These are phyloP conservation scores for Andrena marginata DNA, from an alignment of 2,888 invertebrate species.

Conservation along the genomic window DNA sequence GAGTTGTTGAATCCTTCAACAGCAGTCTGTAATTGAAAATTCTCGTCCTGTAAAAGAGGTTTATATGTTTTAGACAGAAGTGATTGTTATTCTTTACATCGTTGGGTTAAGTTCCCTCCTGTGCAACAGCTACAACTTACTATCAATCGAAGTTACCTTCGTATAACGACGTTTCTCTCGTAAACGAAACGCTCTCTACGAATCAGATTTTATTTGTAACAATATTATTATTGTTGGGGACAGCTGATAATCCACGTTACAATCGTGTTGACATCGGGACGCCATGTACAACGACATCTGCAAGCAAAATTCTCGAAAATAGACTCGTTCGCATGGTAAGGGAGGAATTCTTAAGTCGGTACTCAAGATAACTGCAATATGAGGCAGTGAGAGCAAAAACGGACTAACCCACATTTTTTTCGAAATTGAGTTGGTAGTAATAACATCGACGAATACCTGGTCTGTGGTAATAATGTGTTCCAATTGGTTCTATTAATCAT, in stretches of 20 bases:
- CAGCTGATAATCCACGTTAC: background rate
- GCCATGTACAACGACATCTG: too few relatives aligned
- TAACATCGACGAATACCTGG: too few relatives aligned
- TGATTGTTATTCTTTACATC: background rate
- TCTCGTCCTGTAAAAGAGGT: background rate
- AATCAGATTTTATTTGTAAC: background rate
- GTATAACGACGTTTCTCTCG: background rate
- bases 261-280: too few relatives aligned
- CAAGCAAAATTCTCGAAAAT: too few relatives aligned
- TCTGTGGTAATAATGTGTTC: too few relatives aligned
- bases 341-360: too few relatives aligned
- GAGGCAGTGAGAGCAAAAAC: too few relatives aligned
- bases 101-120: constrained; percentile 22
- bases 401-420: too few relatives aligned
- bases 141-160: background rate
- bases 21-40: background rate
- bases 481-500: too few relatives aligned
- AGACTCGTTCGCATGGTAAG: too few relatives aligned
- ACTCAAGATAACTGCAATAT: too few relatives aligned
- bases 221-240: background rate
- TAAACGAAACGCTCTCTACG: background rate
- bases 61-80: background rate
- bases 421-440: too few relatives aligned
- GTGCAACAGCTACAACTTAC: background rate
- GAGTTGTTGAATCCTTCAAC: background rate